A percentile compares a stretch with the other conserved stretches of the same genome.
These are phyloP conservation scores for Eufriesea mexicana DNA, from an alignment of 1,140 invertebrate genomes.

Conservation along the genomic window DNA sequence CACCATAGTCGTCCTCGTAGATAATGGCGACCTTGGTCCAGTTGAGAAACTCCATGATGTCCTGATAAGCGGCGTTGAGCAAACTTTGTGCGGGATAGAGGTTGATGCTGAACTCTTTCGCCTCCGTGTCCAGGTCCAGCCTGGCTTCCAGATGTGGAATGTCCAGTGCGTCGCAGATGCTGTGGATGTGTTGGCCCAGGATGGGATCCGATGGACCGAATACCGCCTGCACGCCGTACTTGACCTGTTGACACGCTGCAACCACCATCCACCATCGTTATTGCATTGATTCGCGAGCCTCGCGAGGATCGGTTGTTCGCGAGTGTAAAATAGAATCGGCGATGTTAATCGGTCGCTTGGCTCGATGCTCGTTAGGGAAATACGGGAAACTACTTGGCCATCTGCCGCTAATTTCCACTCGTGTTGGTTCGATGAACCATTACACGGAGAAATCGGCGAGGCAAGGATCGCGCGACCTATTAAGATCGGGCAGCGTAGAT, in stretches of 20 bases:
- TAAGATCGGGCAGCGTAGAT: conserved; percentile 36
- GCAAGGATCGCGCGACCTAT: background rate
- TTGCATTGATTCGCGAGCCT: background rate
- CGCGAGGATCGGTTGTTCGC: background rate
- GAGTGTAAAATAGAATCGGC: background rate
- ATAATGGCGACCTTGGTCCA: conserved; percentile 89
- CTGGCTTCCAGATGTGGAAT: conserved; percentile 88
- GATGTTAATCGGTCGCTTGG: background rate
- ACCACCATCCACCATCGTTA: background rate
- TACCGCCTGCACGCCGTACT: conserved; percentile 85
- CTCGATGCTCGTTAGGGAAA: background rate
- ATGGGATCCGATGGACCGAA: conserved; percentile 86
- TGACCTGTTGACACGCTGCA: conserved; percentile 86
- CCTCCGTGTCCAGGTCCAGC: conserved; percentile 83
- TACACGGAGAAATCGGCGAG: conserved; percentile 10
- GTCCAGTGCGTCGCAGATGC: conserved; percentile 87
- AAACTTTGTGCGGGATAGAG: conserved; percentile 87
- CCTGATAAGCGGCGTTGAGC: conserved; percentile 86
- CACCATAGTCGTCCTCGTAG: conserved; percentile 89
- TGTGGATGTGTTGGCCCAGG: conserved; percentile 87
- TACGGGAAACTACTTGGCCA: background rate
- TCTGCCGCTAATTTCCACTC: background rate
- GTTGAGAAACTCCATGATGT: conserved; percentile 87
- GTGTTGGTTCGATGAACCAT: conserved; percentile 29
- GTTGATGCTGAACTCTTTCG: conserved; percentile 86